A percentile compares a stretch with the other conserved stretches of the same genome.
Conservation (phyloP, 2,797 vertebrate genomes). For the Lepilemur septentrionalis region DNA sequence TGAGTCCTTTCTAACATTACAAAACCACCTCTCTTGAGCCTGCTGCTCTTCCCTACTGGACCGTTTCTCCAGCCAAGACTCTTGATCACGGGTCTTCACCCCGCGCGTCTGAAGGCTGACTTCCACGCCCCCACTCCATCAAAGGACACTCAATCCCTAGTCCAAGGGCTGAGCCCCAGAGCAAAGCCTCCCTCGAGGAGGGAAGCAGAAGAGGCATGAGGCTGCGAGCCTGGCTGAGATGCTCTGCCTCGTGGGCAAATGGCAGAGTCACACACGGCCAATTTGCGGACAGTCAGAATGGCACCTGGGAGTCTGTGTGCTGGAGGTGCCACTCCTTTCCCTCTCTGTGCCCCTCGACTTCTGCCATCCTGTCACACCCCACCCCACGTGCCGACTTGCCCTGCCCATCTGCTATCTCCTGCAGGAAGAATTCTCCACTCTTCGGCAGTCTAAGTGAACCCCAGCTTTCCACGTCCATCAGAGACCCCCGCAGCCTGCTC, state of each 20-base stretch:
- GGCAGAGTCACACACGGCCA: not conserved
- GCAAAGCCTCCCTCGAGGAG: too few species aligned
- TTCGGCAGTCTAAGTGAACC: not conserved
- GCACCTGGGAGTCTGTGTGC: not conserved
- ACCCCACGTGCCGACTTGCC: too few species aligned
- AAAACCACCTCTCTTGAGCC: not conserved
- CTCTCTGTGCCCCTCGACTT: not conserved
- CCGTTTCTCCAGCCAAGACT: not conserved
- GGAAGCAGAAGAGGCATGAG: not conserved
- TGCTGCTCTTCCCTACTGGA: not conserved
- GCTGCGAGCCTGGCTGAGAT: not conserved
- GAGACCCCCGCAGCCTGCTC: not conserved
- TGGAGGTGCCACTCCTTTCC: not conserved
- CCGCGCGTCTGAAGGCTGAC: fast-evolving
- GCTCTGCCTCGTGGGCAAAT: fast-evolving
- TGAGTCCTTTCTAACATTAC: not conserved
- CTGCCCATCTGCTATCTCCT: not conserved
- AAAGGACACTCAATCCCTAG: fast-evolving
- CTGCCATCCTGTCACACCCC: too few species aligned
- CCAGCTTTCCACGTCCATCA: not conserved
- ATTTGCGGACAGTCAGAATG: not conserved
- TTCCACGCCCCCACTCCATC: not conserved
- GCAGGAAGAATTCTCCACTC: not conserved
- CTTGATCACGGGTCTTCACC: too few species aligned
- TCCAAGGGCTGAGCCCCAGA: not conserved